phyloP scores from a whole-genome alignment of 2,888 invertebrate genomes.

The Andrena trimmerana region DNA sequence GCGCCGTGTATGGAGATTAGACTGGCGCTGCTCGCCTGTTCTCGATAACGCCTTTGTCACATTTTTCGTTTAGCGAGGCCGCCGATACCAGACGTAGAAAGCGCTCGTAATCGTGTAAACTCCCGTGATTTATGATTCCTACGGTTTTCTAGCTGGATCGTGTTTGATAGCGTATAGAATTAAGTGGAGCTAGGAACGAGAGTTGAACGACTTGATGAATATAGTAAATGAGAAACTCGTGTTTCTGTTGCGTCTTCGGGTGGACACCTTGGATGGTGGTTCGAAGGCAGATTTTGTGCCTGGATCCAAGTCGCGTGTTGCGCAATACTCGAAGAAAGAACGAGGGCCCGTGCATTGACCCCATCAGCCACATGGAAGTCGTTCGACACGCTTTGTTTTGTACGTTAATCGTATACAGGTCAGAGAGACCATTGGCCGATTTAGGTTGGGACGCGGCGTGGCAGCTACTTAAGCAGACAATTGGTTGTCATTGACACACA shows the following conservation, averaged over 20 bases:
- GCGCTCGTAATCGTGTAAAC: slow-evolving; percentile 1
- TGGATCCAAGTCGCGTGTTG: slow-evolving; percentile 5
- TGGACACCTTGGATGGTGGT: not conserved
- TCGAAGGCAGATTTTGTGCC: not conserved
- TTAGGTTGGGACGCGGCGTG: slow-evolving; percentile 73
- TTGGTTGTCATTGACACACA: slow-evolving; percentile 79
- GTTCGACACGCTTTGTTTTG: slow-evolving; percentile 73
- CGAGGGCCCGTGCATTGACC: slow-evolving; percentile 71
- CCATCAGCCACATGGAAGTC: slow-evolving; percentile 62
- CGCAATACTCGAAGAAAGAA: slow-evolving; percentile 54
- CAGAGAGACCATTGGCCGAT: slow-evolving; percentile 75
- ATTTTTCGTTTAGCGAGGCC: not conserved
- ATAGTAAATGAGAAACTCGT: slow-evolving; percentile 20
- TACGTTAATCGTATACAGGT: slow-evolving; percentile 77
- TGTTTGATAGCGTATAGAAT: not conserved
- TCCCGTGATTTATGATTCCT: slow-evolving; percentile 39
- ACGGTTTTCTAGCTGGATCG: slow-evolving; percentile 9
- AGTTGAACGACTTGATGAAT: slow-evolving; percentile 12
- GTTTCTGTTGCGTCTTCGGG: not conserved
- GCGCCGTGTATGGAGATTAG: slow-evolving; percentile 52
- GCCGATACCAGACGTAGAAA: slow-evolving; percentile 45
- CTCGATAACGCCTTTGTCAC: slow-evolving; percentile 55
- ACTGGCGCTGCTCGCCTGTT: slow-evolving; percentile 32
- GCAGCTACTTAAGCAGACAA: slow-evolving; percentile 77
- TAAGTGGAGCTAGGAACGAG: not conserved